These are phyloP conservation scores for Halictus quadricinctus DNA, from an alignment of 2,888 invertebrate species.

Conservation along the genomic window DNA sequence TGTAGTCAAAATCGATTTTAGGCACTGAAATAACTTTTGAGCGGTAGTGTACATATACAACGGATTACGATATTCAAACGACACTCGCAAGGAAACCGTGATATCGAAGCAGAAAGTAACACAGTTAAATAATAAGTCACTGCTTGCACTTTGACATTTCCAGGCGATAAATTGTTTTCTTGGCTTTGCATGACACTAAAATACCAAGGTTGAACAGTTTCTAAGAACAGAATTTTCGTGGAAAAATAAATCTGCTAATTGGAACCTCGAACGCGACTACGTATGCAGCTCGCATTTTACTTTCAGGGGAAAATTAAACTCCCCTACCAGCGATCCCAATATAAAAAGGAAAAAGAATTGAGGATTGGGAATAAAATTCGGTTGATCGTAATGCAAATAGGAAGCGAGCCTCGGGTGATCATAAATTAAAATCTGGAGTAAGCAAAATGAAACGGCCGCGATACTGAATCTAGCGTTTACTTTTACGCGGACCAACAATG, in stretches of 20 bases:
- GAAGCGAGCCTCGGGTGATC: background rate
- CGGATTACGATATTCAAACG: no score
- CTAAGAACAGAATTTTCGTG: background rate
- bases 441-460: background rate
- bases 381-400: background rate
- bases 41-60: no score
- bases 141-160: no score
- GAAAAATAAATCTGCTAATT: background rate
- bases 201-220: background rate
- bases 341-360: background rate
- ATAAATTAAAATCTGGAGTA: background rate
- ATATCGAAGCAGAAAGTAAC: no score
- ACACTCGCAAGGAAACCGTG: no score
- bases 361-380: background rate
- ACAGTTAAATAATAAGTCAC: no score
- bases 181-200: background rate
- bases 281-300: background rate
- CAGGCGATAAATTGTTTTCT: background rate
- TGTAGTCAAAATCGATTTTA: no score
- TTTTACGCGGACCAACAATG: constrained; percentile 34
- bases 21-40: no score
- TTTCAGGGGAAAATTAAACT: background rate
- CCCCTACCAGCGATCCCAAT: background rate
- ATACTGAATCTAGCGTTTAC: constrained; percentile 22
- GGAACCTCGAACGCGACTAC: background rate